Percentiles rank a stretch among this genome's conserved stretches.
Evolutionary conservation across 2,888 invertebrate genomes (phyloP).

Genomic region (Rapana venosa): DNA sequence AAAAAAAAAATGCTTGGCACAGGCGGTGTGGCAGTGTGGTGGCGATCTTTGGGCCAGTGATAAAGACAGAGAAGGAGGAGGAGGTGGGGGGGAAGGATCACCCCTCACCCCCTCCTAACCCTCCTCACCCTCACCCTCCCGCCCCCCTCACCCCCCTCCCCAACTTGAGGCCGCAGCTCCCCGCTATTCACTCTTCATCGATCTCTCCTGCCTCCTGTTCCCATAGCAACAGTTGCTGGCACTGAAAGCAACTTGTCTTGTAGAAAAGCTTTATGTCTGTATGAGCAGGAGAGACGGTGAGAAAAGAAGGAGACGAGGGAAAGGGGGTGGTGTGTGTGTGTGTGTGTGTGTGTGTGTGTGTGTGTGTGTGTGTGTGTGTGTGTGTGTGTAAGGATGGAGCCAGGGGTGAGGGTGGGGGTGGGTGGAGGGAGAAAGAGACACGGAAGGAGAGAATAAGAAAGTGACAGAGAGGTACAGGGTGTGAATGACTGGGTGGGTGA

Average conservation of each 20-base stretch:
- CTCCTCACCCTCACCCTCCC: too few relatives aligned
- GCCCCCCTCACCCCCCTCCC: background rate
- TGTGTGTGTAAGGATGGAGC: background rate
- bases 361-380: background rate
- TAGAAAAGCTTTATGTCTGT: slow-evolving; percentile 17
- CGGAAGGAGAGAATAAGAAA: background rate
- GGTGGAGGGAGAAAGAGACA: background rate
- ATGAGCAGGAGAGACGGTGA: background rate
- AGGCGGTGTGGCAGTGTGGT: background rate
- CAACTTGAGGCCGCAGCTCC: background rate
- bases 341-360: background rate
- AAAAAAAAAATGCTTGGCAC: too few relatives aligned
- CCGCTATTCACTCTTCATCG: slow-evolving; percentile 5
- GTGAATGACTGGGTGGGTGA: background rate
- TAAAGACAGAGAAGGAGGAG: background rate
- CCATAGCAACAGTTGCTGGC: slow-evolving; percentile 24
- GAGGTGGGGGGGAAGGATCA: too few relatives aligned
- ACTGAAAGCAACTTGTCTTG: slow-evolving; percentile 23
- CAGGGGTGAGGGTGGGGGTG: background rate
- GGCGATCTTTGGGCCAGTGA: background rate
- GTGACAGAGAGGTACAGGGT: background rate
- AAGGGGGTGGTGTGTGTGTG: background rate
- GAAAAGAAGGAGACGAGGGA: background rate
- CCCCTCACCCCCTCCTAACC: too few relatives aligned
- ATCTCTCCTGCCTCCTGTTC: slow-evolving; percentile 4